These are phyloP conservation scores for Trematomus loennbergii DNA, from an alignment of 2,113 vertebrate genomes.

Conservation along the genomic window DNA sequence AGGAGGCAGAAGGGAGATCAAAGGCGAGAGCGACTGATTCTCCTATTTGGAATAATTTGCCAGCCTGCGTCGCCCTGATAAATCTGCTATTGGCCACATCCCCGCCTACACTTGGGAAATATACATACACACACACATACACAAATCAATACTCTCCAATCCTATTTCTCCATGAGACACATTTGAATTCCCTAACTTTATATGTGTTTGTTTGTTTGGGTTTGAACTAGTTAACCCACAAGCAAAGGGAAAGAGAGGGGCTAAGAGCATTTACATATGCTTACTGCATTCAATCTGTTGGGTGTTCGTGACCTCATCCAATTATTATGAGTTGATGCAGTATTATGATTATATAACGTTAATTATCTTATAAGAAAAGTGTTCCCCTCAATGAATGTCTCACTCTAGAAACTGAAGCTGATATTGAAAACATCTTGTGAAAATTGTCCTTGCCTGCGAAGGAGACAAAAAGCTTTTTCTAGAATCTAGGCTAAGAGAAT, in stretches of 20 bases:
- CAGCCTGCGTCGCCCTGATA: slow-evolving; percentile 13
- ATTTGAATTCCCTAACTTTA: slow-evolving; percentile 17
- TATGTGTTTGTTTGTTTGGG: background rate
- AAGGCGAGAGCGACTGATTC: slow-evolving; percentile 60
- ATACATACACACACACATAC: background rate
- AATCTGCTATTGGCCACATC: slow-evolving; percentile 53
- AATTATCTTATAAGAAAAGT: background rate
- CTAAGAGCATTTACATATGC: slow-evolving; percentile 7
- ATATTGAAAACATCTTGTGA: background rate
- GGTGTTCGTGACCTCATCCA: slow-evolving; percentile 1
- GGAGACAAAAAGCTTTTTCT: slow-evolving; percentile 50
- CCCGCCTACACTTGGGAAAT: slow-evolving; percentile 5
- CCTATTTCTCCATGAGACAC: slow-evolving; percentile 44
- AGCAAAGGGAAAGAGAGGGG: background rate
- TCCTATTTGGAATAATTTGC: slow-evolving; percentile 19
- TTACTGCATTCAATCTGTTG: background rate
- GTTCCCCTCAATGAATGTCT: background rate
- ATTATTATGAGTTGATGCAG: background rate
- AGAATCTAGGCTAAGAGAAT: slow-evolving; percentile 70
- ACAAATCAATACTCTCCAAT: slow-evolving; percentile 32
- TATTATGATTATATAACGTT: too few relatives aligned
- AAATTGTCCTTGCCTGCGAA: slow-evolving; percentile 44
- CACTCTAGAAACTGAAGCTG: slow-evolving; percentile 15
- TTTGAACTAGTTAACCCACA: slow-evolving; percentile 3
- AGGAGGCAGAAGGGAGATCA: slow-evolving; percentile 66